Evolutionary conservation across 2,113 vertebrate genomes (phyloP).

Genomic region (Sceloporus undulatus): DNA sequence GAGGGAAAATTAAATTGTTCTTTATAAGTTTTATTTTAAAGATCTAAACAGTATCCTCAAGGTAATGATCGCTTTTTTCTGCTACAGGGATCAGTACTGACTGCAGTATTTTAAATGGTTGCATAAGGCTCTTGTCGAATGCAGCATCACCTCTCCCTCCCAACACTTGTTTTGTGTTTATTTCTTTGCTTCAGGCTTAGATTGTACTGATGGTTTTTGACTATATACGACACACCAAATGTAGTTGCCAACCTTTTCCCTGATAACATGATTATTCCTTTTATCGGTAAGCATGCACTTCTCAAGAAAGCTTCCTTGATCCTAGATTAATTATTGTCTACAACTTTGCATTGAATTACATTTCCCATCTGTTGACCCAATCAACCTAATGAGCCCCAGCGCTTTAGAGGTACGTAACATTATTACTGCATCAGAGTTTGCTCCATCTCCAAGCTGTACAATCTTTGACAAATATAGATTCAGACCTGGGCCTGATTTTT

Average conservation of each 20-base stretch:
- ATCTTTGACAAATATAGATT: neutral
- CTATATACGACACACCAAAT: conserved; percentile 39
- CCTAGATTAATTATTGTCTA: conserved; percentile 59
- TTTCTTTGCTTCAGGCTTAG: conserved; percentile 43
- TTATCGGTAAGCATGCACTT: conserved; percentile 46
- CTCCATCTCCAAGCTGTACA: conserved; percentile 29
- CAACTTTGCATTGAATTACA: conserved; percentile 52
- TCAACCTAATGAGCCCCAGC: conserved; percentile 64
- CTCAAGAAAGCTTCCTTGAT: conserved; percentile 41
- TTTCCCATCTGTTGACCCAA: conserved; percentile 59
- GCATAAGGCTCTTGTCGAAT: conserved; percentile 30
- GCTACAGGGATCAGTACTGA: conserved; percentile 30
- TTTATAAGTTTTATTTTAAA: conserved; percentile 47
- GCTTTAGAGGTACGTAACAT: conserved; percentile 54
- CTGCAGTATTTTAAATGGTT: too few species aligned
- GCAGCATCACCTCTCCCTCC: neutral
- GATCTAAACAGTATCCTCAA: conserved; percentile 40
- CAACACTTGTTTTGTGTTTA: neutral
- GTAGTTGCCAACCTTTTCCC: neutral
- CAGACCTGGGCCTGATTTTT: neutral
- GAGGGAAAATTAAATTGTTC: conserved; percentile 44
- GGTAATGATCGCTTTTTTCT: conserved; percentile 52
- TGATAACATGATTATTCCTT: conserved; percentile 47
- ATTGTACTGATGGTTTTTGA: conserved; percentile 33
- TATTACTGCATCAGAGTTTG: conserved; percentile 61